A percentile compares a stretch with the other conserved stretches of the same genome.
Conservation (phyloP, 2,113 vertebrate species). For the Brevimyrus niger region DNA sequence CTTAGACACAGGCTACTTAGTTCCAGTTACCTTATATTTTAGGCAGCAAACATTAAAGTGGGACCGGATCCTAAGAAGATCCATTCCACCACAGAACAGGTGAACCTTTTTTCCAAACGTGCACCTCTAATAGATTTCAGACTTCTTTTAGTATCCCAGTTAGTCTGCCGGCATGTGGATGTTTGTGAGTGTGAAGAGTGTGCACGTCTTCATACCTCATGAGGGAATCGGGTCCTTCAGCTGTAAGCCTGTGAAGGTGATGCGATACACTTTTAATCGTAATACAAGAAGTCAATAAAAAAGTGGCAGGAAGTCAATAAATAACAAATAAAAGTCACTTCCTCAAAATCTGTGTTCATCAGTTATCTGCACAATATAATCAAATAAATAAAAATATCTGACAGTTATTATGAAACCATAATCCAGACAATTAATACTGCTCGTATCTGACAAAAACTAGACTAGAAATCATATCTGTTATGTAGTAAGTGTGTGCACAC, state of each 20-base stretch:
- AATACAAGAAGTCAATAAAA: background rate
- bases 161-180: slow-evolving; percentile 42
- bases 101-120: slow-evolving; percentile 53
- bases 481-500: background rate
- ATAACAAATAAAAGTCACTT: background rate
- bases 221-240: background rate
- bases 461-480: background rate
- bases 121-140: slow-evolving; percentile 62
- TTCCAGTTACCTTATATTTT: slow-evolving; percentile 60
- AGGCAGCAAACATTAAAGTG: slow-evolving; percentile 62
- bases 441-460: background rate
- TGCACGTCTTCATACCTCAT: background rate
- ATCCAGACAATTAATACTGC: background rate
- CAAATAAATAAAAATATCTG: background rate
- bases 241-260: background rate
- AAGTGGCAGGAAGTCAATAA: background rate
- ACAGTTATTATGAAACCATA: background rate
- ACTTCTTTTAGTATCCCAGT: slow-evolving; percentile 54
- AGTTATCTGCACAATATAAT: background rate
- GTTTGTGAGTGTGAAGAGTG: background rate
- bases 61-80: slow-evolving; percentile 62
- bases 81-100: slow-evolving; percentile 55
- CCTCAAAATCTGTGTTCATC: background rate
- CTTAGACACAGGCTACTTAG: slow-evolving; percentile 41
- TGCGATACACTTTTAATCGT: background rate